Evolutionary conservation across 2,888 invertebrate genomes (phyloP).

Genomic region (Agrotis segetum): DNA sequence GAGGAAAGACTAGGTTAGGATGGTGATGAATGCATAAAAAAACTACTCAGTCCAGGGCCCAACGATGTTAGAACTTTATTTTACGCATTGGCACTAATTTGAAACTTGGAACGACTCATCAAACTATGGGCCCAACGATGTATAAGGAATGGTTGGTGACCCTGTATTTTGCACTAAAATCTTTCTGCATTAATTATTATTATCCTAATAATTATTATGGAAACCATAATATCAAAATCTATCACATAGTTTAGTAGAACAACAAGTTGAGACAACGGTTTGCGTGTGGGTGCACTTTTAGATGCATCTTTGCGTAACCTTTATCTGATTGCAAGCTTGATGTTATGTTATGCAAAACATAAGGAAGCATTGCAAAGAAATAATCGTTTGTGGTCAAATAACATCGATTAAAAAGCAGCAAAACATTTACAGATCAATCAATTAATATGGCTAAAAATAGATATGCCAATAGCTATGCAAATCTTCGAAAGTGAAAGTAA

Average conservation of each 20-base stretch:
- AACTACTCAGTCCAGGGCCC: too few relatives aligned
- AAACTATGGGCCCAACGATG: too few relatives aligned
- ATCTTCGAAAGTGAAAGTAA: constrained; percentile 19
- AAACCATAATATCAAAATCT: neutral
- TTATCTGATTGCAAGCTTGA: neutral
- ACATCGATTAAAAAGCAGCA: neutral
- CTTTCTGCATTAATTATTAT: neutral
- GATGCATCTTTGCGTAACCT: neutral
- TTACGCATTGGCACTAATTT: too few relatives aligned
- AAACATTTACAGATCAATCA: constrained; percentile 8
- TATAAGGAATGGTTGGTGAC: too few relatives aligned
- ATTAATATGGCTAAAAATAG: neutral
- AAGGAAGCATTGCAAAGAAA: too few relatives aligned
- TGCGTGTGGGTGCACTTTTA: neutral
- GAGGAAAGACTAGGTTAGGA: too few relatives aligned
- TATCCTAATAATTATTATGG: neutral
- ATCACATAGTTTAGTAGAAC: neutral
- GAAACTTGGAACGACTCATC: too few relatives aligned
- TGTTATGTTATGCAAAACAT: too few relatives aligned
- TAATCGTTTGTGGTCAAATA: neutral
- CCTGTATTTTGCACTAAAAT: neutral
- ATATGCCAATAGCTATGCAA: neutral
- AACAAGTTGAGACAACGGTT: neutral
- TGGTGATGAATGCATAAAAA: too few relatives aligned
- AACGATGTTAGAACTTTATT: too few relatives aligned